A percentile compares a stretch with the other conserved stretches of the same genome.
phyloP scores from a whole-genome alignment of 2,797 vertebrate genomes.

The Loris lydekkerianus region DNA sequence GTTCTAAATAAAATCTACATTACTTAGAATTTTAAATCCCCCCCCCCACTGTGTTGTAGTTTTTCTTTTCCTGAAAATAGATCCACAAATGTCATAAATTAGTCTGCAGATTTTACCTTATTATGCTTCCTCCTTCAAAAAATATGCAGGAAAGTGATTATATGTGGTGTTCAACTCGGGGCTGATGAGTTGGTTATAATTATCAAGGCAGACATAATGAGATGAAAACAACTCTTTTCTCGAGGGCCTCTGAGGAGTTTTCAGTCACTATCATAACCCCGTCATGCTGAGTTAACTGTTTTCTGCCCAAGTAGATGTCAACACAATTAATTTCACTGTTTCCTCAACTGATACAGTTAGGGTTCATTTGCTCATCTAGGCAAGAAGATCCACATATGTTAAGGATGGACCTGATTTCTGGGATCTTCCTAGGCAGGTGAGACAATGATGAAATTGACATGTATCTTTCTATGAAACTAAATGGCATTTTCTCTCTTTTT shows the following conservation, averaged over 20 bases:
- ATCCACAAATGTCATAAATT: slow-evolving; percentile 91
- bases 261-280: slow-evolving; percentile 84
- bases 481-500: background rate
- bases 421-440: background rate
- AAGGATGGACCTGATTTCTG: slow-evolving; percentile 61
- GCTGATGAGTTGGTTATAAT: slow-evolving; percentile 92
- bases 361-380: slow-evolving; percentile 74
- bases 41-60: slow-evolving; percentile 80
- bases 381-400: slow-evolving; percentile 76
- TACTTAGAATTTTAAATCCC: slow-evolving; percentile 83
- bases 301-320: slow-evolving; percentile 85
- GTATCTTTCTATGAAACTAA: background rate
- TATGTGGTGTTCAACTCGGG: slow-evolving; percentile 89
- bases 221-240: slow-evolving; percentile 91
- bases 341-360: slow-evolving; percentile 62
- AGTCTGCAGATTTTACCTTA: slow-evolving; percentile 90
- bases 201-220: slow-evolving; percentile 91
- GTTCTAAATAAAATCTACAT: slow-evolving; percentile 78
- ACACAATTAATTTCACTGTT: slow-evolving; percentile 81
- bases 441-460: background rate
- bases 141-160: slow-evolving; percentile 91
- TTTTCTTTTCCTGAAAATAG: slow-evolving; percentile 87
- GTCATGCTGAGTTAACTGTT: slow-evolving; percentile 88
- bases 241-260: slow-evolving; percentile 87
- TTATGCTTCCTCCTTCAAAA: slow-evolving; percentile 91